Percentiles rank a stretch among this genome's conserved stretches.
Evolutionary conservation across 2,888 invertebrate species (phyloP).

Genomic region (Pseudeuparius sepicola): DNA sequence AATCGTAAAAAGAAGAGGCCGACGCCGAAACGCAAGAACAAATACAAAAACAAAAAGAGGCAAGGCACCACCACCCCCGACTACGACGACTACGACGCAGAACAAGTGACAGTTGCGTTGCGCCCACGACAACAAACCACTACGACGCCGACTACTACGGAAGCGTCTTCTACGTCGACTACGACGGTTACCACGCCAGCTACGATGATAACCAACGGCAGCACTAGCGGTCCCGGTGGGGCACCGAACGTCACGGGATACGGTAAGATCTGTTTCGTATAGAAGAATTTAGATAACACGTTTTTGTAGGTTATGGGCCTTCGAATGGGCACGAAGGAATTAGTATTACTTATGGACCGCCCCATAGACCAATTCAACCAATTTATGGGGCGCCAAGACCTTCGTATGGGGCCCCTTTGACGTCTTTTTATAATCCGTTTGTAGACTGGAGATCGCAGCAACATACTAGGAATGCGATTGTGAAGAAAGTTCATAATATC

Average conservation of each 20-base stretch:
- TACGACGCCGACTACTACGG: conserved; percentile 20
- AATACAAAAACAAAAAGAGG: conserved; percentile 18
- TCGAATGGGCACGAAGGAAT: conserved; percentile 35
- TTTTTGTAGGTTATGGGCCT: conserved; percentile 32
- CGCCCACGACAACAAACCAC: conserved; percentile 18
- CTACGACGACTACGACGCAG: conserved; percentile 19
- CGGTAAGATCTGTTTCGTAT: too few species aligned
- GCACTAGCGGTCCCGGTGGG: conserved; percentile 14
- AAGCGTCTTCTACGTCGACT: conserved; percentile 21
- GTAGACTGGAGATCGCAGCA: too few species aligned
- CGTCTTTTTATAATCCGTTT: too few species aligned
- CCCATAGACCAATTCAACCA: conserved; percentile 16
- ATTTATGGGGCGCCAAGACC: too few species aligned
- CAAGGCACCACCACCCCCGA: conserved; percentile 15
- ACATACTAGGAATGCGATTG: too few species aligned
- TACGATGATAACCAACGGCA: conserved; percentile 33
- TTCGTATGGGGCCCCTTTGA: too few species aligned
- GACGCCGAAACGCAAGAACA: conserved; percentile 19
- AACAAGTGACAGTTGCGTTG: conserved; percentile 18
- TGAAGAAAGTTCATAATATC: too few species aligned
- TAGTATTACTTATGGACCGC: conserved; percentile 36
- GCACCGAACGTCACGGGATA: conserved; percentile 19
- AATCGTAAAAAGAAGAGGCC: conserved; percentile 22
- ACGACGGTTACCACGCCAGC: conserved; percentile 31
- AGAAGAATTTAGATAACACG: too few species aligned